Evolutionary conservation across 1,140 invertebrate genomes (phyloP), one percentile per base, ranked within the genome.

Genomic region (Drosophila sp.): DNA sequence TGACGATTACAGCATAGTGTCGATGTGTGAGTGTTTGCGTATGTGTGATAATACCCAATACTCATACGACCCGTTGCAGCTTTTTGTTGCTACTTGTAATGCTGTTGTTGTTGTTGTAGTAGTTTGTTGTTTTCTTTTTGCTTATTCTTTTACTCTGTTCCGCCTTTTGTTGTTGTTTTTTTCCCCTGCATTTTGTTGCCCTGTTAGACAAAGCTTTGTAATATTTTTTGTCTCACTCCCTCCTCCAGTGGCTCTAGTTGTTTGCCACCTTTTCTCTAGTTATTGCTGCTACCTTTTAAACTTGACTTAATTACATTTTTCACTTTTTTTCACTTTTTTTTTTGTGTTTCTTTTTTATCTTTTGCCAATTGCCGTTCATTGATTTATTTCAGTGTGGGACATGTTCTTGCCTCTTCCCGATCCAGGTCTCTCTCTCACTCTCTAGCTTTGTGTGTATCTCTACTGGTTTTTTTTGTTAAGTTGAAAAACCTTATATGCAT

Each of bases 241-340:
- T 63, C 40, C 32, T 61, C 2, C 4, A 35, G 3, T 5, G 33
- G 33, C 50, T 40, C 25, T 56, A 11, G 27, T 64, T 62, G 17
- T 47, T 23, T 23, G 6, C 44, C 17, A 47, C 44, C 44, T 23
- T 65, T 29, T 56, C 38, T 35, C 1, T 38, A 54, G 47, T 32
- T 64, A 17, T 54, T 56, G 50, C 62, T 79, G 78, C 70, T 82
- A 68, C 44, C 23, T 67, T 77, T 84, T 84, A 89, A 89, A 87
- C 84, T 87, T 89, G 84, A 89, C 84, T 87, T 87, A 89, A 87
- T 87, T 87, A 72, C 68, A 80, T 87, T 89, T 66, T 80, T 75
- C 64, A 62, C 64, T 64, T 60, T 74, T 80, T 58, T 79, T 61
- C 10, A 10, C 10, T 40, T 8, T 68, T 60, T 72, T 80, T 66